A percentile compares a stretch with the other conserved stretches of the same genome.
phyloP scores from a whole-genome alignment of 2,113 vertebrate genomes.

The Hydrolagus affinis region DNA sequence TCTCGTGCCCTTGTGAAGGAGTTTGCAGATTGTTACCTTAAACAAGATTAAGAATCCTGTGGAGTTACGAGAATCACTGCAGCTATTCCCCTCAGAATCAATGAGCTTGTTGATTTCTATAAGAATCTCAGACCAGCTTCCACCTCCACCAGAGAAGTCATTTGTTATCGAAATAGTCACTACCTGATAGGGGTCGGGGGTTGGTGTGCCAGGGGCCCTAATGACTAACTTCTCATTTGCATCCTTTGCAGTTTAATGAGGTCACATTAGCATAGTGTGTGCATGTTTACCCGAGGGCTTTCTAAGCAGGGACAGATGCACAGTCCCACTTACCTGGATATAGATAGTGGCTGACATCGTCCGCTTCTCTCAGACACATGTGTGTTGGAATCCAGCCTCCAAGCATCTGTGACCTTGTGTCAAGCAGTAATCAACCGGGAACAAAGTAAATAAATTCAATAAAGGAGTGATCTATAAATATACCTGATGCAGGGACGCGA shows the following conservation, averaged over 20 bases:
- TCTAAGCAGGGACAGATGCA: background rate
- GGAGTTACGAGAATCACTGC: background rate
- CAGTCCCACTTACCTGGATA: background rate
- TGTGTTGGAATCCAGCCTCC: background rate
- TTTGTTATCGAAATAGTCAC: no score
- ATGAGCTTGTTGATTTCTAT: background rate
- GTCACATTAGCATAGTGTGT: background rate
- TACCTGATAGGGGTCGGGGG: background rate
- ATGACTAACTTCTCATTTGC: background rate
- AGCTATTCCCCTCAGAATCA: background rate
- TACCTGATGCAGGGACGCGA: no score
- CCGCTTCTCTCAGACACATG: background rate
- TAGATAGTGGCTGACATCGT: background rate
- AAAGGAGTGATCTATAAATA: no score
- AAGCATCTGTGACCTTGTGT: slow-evolving; percentile 16
- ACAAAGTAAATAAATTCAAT: background rate
- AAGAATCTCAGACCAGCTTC: background rate
- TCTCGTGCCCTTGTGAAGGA: no score
- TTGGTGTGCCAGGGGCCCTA: background rate
- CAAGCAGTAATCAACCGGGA: background rate
- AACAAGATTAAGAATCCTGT: background rate
- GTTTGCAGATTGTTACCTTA: background rate
- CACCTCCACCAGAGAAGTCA: background rate
- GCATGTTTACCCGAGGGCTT: background rate
- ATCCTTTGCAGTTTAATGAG: slow-evolving; percentile 4